Conservation (phyloP, 2,113 vertebrate genomes). For the Rattus rattus region DNA sequence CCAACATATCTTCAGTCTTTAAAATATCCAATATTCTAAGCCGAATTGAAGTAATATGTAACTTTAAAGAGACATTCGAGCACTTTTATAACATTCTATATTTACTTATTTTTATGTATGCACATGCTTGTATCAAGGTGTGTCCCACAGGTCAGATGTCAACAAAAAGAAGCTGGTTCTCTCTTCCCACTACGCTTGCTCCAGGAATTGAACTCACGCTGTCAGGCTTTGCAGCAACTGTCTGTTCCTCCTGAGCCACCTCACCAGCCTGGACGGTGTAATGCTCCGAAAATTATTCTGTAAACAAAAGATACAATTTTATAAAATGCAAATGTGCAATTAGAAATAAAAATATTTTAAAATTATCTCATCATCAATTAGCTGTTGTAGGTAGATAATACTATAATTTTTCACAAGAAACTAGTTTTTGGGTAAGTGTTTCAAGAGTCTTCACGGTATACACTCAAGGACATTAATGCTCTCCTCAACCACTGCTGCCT, state of each 20-base stretch:
- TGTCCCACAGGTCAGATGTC: neutral
- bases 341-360: neutral
- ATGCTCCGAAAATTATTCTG: neutral
- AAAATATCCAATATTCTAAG: neutral
- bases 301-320: neutral
- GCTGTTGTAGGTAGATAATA: neutral
- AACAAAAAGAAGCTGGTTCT: too few species aligned
- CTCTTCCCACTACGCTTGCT: neutral
- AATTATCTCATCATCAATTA: neutral
- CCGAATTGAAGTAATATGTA: neutral
- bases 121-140: neutral
- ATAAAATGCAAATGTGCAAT: neutral
- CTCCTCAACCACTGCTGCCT: neutral
- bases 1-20: neutral
- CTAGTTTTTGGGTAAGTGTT: neutral
- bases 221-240: neutral
- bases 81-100: neutral
- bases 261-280: too few species aligned
- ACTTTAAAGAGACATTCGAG: neutral
- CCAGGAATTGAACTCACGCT: neutral
- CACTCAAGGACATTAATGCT: fast-evolving
- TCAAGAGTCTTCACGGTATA: neutral
- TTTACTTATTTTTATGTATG: neutral
- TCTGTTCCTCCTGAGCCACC: neutral
- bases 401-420: neutral